Base-by-base conservation (phyloP, 2,888 invertebrate genomes). In the Perizoma affinitatum region DNA sequence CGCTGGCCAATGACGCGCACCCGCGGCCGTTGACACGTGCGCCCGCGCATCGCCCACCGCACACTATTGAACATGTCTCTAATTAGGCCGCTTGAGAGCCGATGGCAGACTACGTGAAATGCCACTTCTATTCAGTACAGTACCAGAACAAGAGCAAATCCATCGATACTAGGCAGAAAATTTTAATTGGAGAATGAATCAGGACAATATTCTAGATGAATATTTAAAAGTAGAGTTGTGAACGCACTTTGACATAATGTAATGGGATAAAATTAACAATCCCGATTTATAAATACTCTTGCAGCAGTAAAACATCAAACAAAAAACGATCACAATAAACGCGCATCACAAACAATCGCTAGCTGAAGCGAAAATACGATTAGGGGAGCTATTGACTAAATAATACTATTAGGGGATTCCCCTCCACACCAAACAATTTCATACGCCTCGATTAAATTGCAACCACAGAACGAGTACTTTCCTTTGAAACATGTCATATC, bases 21-120 rank as follows among this genome's bases (percentile, higher is more conserved):
- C 86, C 83, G 87, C 87, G 90, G 88, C 75, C 89, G 83, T 87
- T 89, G 90, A 90, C 90, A 85, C 85, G 85, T 84, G 88, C 86
- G 87, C 84, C 63, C 61, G 80, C 84, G 83, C 83, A 78, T 63
- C 60, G 65, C 55, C 62, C 71, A 66, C 71, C 50, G 57, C 63
- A 50, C 49, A 42, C 45, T 43, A 50, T 50, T 40, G 41, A 51
- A 49, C 49, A 50, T 52, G 44, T 51, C 57, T 62, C 61, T 69
- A 68, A 69, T 69, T 68, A 68, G 57, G 52, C 50, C 49, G 7
- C 38, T 48, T 34, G 47, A 50, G 53, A 42, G 38, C 41, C 35
- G 40, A 50, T 47, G 45, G 11, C 35, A 55, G 48, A 63, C 51
- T 42, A 43, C 43, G 45, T 42, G 41, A 22, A 1, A 48, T 43